Evolutionary conservation across 1,140 invertebrate species (phyloP).

Genomic region (Stegodyphus dumicola): DNA sequence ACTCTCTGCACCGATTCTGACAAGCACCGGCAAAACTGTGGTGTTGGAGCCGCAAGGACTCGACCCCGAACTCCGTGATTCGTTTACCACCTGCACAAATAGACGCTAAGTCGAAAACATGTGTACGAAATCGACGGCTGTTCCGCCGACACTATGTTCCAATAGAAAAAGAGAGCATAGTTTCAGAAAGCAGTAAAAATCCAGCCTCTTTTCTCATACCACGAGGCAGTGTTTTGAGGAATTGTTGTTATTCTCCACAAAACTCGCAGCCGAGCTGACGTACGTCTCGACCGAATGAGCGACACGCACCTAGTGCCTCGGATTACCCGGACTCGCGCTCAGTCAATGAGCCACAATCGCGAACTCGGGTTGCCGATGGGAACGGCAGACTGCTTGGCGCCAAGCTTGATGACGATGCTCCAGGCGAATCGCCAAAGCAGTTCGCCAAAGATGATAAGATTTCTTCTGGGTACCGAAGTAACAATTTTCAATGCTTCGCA

Average conservation of each 20-base stretch:
- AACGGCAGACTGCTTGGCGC: constrained; percentile 44
- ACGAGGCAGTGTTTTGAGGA: neutral
- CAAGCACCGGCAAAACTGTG: neutral
- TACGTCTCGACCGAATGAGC: constrained; percentile 1
- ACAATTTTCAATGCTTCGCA: no score
- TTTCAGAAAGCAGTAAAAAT: no score
- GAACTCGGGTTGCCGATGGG: neutral
- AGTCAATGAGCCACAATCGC: constrained; percentile 39
- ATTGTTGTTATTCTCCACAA: neutral
- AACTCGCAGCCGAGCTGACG: neutral
- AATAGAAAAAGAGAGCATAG: no score
- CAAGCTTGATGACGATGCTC: neutral
- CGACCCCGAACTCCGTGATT: neutral
- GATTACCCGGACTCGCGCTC: constrained; percentile 11
- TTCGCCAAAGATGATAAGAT: neutral
- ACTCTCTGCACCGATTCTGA: no score
- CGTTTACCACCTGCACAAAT: no score
- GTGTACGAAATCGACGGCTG: no score
- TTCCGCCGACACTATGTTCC: no score
- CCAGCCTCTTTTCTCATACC: no score
- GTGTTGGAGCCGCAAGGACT: neutral
- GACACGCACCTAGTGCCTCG: constrained; percentile 19
- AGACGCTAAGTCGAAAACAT: no score
- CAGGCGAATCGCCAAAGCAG: neutral
- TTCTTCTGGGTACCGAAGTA: no score